Evolutionary conservation across 2,888 invertebrate species (phyloP), one percentile per base, ranked within the genome.

Genomic region (Agonum fuliginosum): DNA sequence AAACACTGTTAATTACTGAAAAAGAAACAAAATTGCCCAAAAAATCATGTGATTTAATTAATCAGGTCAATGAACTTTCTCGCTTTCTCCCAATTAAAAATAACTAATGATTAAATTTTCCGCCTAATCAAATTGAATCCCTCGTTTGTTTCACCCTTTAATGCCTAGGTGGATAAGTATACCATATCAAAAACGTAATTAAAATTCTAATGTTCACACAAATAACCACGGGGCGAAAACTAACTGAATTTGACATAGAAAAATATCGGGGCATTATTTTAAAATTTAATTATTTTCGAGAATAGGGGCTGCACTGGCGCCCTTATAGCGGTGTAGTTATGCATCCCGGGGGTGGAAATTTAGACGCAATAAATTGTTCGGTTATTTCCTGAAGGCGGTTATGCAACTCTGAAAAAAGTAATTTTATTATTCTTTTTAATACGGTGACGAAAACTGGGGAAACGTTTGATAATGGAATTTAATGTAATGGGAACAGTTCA

Each of bases 231-330:
- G 12, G 17, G 43, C 14, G 12, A 14, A 43, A 3, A 8, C 51
- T 17, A 17, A 34, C 8, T n/a, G 14, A 51, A 51, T 20, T 51
- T 51, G 51, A 51, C 22, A 22, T 19, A 51, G 51, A 51, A 51
- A 51, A 51, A 51, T 51, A 51, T 51, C 17, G n/a, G 10, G 20
- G 20, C 20, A 51, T 51, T 51, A 51, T 51, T 51, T 51, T 51
- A 51, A 51, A 51, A 51, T 51, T 51, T 51, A 51, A 51, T 51
- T 51, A 51, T 51, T 51, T 51, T 51, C n/a, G 51, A 48, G 46
- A 19, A 20, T 19, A 51, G 51, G 51, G 51, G n/a, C n/a, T n/a
- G n/a, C n/a, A n/a, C n/a, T 34, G 20, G 51, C 22, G n/a, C 8
- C 46, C 51, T 22, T n/a, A n/a, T n/a, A n/a, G n/a, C n/a, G n/a